phyloP scores from a whole-genome alignment of 2,888 invertebrate genomes.

The Liopterus haemorrhoidalis region DNA sequence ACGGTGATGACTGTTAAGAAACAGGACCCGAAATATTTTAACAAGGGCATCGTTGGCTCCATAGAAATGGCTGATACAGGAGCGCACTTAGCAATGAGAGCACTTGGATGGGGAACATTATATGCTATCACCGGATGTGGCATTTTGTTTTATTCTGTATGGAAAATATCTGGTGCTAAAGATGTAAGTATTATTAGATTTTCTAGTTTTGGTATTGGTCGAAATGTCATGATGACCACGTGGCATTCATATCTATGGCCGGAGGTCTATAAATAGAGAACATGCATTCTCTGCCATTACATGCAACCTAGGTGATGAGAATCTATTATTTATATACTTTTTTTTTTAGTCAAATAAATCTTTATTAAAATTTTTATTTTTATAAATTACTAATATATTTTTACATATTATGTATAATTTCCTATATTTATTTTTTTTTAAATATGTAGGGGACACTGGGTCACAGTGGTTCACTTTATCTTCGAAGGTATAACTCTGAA shows the following conservation, averaged over 20 bases:
- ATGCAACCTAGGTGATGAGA: too few relatives aligned
- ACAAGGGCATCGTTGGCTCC: conserved; percentile 61
- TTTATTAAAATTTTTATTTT: conserved; percentile 2
- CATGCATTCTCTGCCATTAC: too few relatives aligned
- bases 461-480: too few relatives aligned
- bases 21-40: conserved; percentile 72
- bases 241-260: too few relatives aligned
- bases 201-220: conserved; percentile 8
- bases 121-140: conserved; percentile 84
- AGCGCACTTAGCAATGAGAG: conserved; percentile 69
- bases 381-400: not conserved
- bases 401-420: too few relatives aligned
- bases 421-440: too few relatives aligned
- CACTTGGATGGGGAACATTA: conserved; percentile 80
- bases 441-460: too few relatives aligned
- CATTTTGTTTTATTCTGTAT: conserved; percentile 72
- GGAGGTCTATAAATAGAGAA: conserved; percentile 5
- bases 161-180: conserved; percentile 83
- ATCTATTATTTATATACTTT: too few relatives aligned
- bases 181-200: conserved; percentile 54
- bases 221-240: too few relatives aligned
- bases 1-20: conserved; percentile 73
- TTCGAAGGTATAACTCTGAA: too few relatives aligned
- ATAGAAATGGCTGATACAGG: conserved; percentile 68
- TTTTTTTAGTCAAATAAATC: not conserved